Base-by-base conservation (phyloP, 2,113 vertebrate genomes). In the Struthio camelus region DNA sequence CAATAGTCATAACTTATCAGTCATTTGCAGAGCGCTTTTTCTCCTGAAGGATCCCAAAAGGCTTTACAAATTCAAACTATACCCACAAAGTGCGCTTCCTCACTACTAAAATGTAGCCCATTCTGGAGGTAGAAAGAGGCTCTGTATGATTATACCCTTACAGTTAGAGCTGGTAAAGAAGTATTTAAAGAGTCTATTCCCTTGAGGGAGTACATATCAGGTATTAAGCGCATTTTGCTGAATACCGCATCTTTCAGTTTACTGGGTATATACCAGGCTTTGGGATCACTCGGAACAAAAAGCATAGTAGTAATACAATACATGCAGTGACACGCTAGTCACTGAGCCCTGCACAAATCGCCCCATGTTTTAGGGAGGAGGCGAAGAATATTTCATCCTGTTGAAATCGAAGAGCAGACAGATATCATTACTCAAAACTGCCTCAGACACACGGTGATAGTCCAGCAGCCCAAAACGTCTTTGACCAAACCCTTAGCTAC, bases 1-100 rank as follows among this genome's bases (percentile, higher is more conserved):
- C 90, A 87, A 93, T 69, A 96, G 95, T 81, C 84, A 87, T 89
- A 50, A 96, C 93, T 95, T 95, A 95, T 97, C 97, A 96, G 89
- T 94, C 91, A 85, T 94, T 95, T 94, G 95, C 96, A 97, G 89
- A 91, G 87, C 84, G 66, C 71, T 95, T 85, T 85, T 80, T 89
- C 94, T 92, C 84, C 94, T 83, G 91, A 91, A 91, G 91, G 81
- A 94, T 73, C 87, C 93, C 95, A 95, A 91, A 94, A 94, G 91
- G 93, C 69, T 92, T 92, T 96, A 94, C 87, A 91, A 95, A 97
- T 96, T 94, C 96, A 89, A 92, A 88, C 84, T 89, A 87, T 80
- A 66, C 84, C 70, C 89, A 78, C 28, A 6, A 30, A 48, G 54
- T 81, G 32, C 1, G 3, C 85, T 83, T 82, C 94, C 87, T 77